Evolutionary conservation across 2,113 vertebrate species (phyloP), one percentile per base, ranked within the genome.

Genomic region (Felis chaus): DNA sequence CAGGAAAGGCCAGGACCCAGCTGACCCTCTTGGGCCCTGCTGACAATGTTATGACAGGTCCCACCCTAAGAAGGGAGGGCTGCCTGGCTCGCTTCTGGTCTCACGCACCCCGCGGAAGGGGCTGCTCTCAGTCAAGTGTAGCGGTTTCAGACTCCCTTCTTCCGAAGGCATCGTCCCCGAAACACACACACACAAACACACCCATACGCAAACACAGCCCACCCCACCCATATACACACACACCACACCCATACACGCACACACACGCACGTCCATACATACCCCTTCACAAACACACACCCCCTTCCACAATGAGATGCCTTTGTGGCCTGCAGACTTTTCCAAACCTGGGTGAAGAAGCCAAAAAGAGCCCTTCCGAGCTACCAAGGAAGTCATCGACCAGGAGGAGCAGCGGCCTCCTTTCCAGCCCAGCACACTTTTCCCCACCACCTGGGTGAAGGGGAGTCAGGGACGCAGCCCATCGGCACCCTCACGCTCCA

Each of bases 81-180:
- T 10, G 65, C 27, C 13, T 25, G 2, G 16, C 73, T 39, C 0
- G 0, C 36, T 15, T 19, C 68, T 4, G 2, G 31, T 1, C 15
- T 55, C 74, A 8, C 0, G 4, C 2, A 5, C 33, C 33, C 16
- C 1, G 9, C 0, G 0, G 29, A 4, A 18, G 41, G 25, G 57
- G 76, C 50, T 61, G 68, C 66, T 92, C 36, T 76, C 10, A 23
- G 7, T 1, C 3, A 27, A 19, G 18, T 3, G 68, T 25, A 13
- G 33, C 48, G 31, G 53, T 55, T 19, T 39, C 10, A 4, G n/a
- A 33, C 5, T n/a, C 41, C 41, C 63, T 78, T 68, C 68, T 36
- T 61, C n/a, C 4, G 2, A 78, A 45, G 31, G 76, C 41, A 33
- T 25, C 68, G 21, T 14, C 8, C 10, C 31, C 1, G 5, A 57